Conservation (phyloP, 2,888 invertebrate species). For the Hyposoter didymator region DNA sequence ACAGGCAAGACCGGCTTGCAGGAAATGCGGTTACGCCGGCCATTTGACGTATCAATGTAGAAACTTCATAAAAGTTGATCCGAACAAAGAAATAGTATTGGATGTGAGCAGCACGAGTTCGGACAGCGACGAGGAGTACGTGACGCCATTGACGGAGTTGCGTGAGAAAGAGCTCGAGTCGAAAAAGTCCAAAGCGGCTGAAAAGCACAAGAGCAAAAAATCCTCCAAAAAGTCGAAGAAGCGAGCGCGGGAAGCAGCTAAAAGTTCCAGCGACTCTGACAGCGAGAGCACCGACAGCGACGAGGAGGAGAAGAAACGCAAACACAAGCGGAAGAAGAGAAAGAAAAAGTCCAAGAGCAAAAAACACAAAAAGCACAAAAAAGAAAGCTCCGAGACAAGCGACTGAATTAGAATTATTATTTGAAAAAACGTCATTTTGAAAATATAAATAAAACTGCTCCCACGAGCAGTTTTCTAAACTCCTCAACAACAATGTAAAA, state of each 20-base stretch:
- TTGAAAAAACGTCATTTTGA: neutral
- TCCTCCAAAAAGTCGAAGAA: slow-evolving; percentile 84
- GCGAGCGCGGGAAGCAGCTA: slow-evolving; percentile 73
- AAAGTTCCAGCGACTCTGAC: slow-evolving; percentile 59
- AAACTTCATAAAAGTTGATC: slow-evolving; percentile 97
- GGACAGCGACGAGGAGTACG: slow-evolving; percentile 92
- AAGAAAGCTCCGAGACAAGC: slow-evolving; percentile 68
- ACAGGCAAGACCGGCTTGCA: slow-evolving; percentile 93
- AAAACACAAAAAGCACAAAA: slow-evolving; percentile 82
- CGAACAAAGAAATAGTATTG: slow-evolving; percentile 95
- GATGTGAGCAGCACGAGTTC: slow-evolving; percentile 98
- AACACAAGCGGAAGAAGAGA: slow-evolving; percentile 67
- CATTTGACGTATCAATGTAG: slow-evolving; percentile 98
- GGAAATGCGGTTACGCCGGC: slow-evolving; percentile 98
- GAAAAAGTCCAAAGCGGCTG: slow-evolving; percentile 89
- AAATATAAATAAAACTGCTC: neutral
- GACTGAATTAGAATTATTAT: slow-evolving; percentile 10
- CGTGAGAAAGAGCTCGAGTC: slow-evolving; percentile 91
- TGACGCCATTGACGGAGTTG: slow-evolving; percentile 92
- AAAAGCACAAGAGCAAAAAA: slow-evolving; percentile 87
- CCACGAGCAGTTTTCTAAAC: neutral
- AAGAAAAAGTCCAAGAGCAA: slow-evolving; percentile 79
- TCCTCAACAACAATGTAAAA: neutral
- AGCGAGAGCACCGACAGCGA: slow-evolving; percentile 68
- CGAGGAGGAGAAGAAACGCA: slow-evolving; percentile 71